Base-by-base conservation (phyloP, 2,113 vertebrate species). In the Butorides virescens region DNA sequence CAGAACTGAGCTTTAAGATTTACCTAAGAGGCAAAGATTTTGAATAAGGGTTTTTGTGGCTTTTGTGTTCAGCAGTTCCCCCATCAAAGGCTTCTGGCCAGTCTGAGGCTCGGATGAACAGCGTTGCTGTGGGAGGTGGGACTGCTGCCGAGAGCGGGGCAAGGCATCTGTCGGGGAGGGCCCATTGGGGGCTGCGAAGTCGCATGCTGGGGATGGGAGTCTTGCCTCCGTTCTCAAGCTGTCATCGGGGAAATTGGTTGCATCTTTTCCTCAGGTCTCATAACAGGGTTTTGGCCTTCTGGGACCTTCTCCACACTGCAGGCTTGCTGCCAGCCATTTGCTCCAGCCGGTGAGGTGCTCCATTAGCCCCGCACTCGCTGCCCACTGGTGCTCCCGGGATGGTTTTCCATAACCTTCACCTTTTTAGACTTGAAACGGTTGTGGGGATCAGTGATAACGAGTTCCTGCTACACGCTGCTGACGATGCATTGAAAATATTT, bases 201-300 rank as follows among this genome's bases (percentile, higher is more conserved):
- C 47, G 10, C 21, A 1, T 1, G 15, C 11, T 17, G 13, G 27
- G 30, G 20, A 6, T 12, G 1, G 11, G 29, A 18, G 37, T 9
- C 22, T 42, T 42, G 36, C 11, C 44, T 46, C 25, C 2, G 0
- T 22, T 62, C 75, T 3, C 15, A 1, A 12, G 5, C 27, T 46
- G 2, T 0, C 5, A 0, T 9, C 0, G 0, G 3, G 47, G 37
- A 29, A 52, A 5, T 9, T 0, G 3, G 42, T 3, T 11, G 6
- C 8, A 12, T 1, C 22, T 73, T 49, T 30, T 2, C 13, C 67
- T 53, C 4, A 5, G 47, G 34, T 59, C 62, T 29, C 2, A 2
- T 11, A 7, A 29, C 4, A 53, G 18, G 10, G 5, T 56, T 88
- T 36, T 66, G 34, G 34, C 19, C 21, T 56, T 9, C 22, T 39